phyloP scores from a whole-genome alignment of 2,113 vertebrate genomes.

The Athene cunicularia region DNA sequence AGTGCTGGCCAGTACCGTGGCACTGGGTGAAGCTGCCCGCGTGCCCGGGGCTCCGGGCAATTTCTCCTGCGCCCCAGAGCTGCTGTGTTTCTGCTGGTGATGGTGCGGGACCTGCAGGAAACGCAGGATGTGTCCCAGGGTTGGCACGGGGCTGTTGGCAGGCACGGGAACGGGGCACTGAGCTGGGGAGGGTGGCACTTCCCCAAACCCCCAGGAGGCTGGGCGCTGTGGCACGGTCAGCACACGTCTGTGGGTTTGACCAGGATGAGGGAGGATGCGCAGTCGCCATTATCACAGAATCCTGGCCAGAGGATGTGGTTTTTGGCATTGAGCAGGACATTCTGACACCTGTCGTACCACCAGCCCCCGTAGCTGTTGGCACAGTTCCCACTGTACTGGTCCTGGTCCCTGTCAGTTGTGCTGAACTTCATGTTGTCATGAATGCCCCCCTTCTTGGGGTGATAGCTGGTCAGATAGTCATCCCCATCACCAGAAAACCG shows the following conservation, averaged over 20 bases:
- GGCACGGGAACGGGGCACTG: not conserved
- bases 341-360: constrained; percentile 69
- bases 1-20: not conserved
- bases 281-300: constrained; percentile 60
- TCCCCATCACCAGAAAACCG: not conserved
- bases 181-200: not conserved
- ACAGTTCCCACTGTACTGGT: not conserved
- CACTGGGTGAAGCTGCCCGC: not conserved
- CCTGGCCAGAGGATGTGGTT: constrained; percentile 47
- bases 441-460: not conserved
- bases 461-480: not conserved
- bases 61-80: not conserved
- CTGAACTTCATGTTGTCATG: constrained; percentile 38
- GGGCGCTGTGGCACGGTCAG: not conserved
- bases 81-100: not conserved
- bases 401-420: constrained; percentile 3
- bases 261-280: constrained; percentile 54
- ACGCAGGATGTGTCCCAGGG: fast-evolving
- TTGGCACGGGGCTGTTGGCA: not conserved
- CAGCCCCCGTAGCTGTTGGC: constrained; percentile 24
- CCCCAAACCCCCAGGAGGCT: fast-evolving
- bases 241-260: constrained; percentile 69
- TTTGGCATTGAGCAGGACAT: constrained; percentile 50
- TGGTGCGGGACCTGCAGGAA: not conserved
- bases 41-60: fast-evolving